Evolutionary conservation across 2,888 invertebrate genomes (phyloP).

Genomic region (Cheiracanthium punctorium): DNA sequence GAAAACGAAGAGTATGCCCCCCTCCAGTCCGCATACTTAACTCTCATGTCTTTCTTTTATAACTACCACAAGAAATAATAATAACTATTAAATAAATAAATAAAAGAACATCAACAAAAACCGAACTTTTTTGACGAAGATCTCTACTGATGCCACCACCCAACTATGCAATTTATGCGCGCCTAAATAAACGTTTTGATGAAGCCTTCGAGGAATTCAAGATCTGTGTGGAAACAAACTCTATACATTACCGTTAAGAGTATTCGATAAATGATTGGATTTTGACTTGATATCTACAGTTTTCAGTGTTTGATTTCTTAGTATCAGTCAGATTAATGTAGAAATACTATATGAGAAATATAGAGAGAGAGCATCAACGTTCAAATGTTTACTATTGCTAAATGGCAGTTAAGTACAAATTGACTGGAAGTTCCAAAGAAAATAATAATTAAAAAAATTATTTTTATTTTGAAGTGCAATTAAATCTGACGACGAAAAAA

Average conservation of each 20-base stretch:
- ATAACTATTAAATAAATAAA: too few relatives aligned
- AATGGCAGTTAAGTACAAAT: slow-evolving; percentile 13
- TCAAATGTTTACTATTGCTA: background rate
- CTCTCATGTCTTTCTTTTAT: slow-evolving; percentile 18
- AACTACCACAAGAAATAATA: too few relatives aligned
- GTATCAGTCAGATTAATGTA: background rate
- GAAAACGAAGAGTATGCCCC: background rate
- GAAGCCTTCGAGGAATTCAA: slow-evolving; percentile 14
- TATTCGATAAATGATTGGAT: slow-evolving; percentile 4
- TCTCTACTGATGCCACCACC: slow-evolving; percentile 10
- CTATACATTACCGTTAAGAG: background rate
- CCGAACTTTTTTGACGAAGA: background rate
- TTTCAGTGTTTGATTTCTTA: background rate
- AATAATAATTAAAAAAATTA: too few relatives aligned
- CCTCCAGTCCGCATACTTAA: background rate
- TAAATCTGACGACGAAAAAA: too few relatives aligned
- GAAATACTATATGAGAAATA: background rate
- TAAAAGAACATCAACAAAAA: background rate
- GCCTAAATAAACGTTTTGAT: background rate
- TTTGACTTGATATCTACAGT: slow-evolving; percentile 10
- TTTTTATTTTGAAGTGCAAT: slow-evolving; percentile 4
- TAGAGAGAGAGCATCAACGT: background rate
- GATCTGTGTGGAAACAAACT: background rate
- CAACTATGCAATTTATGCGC: slow-evolving; percentile 18
- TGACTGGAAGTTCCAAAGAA: background rate